phyloP scores from a whole-genome alignment of 2,113 vertebrate species.

The Malurus alboscapulatus region DNA sequence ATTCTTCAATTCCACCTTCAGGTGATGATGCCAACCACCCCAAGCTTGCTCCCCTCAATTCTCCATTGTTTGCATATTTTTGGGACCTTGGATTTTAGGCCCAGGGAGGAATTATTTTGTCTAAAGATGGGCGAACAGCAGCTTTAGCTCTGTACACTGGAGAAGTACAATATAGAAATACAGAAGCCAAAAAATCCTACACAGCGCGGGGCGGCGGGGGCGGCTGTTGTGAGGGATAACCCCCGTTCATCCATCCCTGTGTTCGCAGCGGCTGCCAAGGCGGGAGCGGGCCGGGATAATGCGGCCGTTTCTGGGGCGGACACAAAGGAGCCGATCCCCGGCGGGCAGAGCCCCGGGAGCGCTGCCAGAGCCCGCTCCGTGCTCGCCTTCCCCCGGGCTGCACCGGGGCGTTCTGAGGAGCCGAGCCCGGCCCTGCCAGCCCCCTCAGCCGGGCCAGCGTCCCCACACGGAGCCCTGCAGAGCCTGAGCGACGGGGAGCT shows the following conservation, averaged over 20 bases:
- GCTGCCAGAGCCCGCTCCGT: conserved; percentile 60
- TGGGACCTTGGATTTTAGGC: no score
- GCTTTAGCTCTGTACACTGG: no score
- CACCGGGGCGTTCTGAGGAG: conserved; percentile 72
- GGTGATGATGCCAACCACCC: no score
- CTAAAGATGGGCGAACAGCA: no score
- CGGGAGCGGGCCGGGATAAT: conserved; percentile 56
- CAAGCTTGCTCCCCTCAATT: no score
- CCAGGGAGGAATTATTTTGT: no score
- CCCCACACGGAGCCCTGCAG: background rate
- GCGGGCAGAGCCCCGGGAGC: conserved; percentile 59
- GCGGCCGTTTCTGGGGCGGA: conserved; percentile 47
- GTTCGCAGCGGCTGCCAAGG: conserved; percentile 70
- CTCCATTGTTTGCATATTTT: no score
- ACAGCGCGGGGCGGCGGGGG: no score
- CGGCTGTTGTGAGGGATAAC: background rate
- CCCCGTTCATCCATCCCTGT: conserved; percentile 51
- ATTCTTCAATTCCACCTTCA: no score
- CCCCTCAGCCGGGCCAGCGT: no score
- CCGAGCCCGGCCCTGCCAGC: background rate
- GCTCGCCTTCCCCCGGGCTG: conserved; percentile 69
- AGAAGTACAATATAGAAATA: no score
- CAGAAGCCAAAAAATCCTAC: no score
- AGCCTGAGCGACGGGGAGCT: background rate
- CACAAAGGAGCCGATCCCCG: conserved; percentile 43